Percentiles rank a stretch among this genome's conserved stretches.
These are phyloP conservation scores for Psilopsiagon aurifrons DNA, from an alignment of 2,113 vertebrate genomes.

Conservation along the genomic window DNA sequence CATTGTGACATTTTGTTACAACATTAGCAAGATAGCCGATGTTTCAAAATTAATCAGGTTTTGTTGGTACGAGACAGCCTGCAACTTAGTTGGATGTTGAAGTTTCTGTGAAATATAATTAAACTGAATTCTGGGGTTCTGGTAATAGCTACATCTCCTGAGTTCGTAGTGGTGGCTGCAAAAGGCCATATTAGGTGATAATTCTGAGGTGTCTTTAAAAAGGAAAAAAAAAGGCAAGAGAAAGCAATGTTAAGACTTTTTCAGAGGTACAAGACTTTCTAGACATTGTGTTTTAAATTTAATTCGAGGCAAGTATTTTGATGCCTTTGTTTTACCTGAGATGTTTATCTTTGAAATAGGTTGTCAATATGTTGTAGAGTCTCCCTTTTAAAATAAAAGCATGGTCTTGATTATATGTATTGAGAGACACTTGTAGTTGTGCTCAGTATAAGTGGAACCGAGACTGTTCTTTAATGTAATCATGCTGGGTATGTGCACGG, in stretches of 20 bases:
- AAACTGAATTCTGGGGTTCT: neutral
- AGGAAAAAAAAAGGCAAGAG: neutral
- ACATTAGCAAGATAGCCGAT: constrained; percentile 56
- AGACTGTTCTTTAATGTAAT: neutral
- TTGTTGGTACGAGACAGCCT: neutral
- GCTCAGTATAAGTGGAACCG: neutral
- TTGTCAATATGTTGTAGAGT: neutral
- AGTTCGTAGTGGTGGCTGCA: neutral
- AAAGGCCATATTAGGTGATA: neutral
- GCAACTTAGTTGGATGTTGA: neutral
- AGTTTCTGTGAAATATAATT: neutral
- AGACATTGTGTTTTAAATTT: neutral
- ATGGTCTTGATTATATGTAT: neutral
- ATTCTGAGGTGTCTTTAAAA: neutral
- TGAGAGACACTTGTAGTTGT: neutral
- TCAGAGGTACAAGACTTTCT: neutral
- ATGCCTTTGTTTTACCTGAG: neutral
- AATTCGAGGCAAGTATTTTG: neutral
- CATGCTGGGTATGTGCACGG: neutral
- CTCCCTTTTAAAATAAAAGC: neutral
- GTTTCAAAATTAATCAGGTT: constrained; percentile 68
- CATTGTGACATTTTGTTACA: constrained; percentile 76
- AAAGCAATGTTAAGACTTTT: neutral
- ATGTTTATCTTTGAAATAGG: neutral
- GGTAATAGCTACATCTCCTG: neutral